Base-by-base conservation (phyloP, 92 coral and sea anemone species). In the Phenganax subtilis region DNA sequence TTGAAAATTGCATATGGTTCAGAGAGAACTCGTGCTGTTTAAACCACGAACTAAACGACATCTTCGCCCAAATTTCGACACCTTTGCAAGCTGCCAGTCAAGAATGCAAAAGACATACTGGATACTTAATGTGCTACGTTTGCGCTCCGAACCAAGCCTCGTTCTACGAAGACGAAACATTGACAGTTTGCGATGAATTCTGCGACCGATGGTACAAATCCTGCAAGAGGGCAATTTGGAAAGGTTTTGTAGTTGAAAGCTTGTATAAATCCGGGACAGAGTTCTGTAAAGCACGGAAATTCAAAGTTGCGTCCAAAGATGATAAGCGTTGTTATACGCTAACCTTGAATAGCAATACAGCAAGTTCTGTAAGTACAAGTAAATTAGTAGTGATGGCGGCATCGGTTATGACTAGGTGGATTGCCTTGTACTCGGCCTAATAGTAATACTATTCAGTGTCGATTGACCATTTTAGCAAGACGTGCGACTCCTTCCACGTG, bases 81-180 rank as follows among this genome's bases (percentile, higher is more conserved):
- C 90, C 99, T 2, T 83, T 96, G 10, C 87, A 83, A 6, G 88
- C 85, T 12, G 93, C 99, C 16, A 88, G 84, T 77, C 83, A 82
- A 30, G 82, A 87, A 16, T 96, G 99, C 51, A 51, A 54, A 8
- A 74, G 58, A 51, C 69, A 96, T 58, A 86, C 90, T 63, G 92
- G 89, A 78, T 96, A 92, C 66, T 72, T 96, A 60, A 92, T 92
- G 81, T 96, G 99, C 82, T 96, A 90, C 82, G 89, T 96, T 37
- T 96, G 99, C 81, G 99, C 97, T 10, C 99, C 99, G 58, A 83
- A 92, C 80, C 99, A 96, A 85, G 93, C 90, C 85, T 84, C 89
- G 8, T 96, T 96, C 78, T 90, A 92, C 83, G 72, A 72, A 66
- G 87, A 88, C 17, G 89, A 87, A 12, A 92, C 91, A 14, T 68